A percentile compares a stretch with the other conserved stretches of the same genome.
Conservation (phyloP, 2,113 vertebrate species). For the Ginglymostoma cirratum region DNA sequence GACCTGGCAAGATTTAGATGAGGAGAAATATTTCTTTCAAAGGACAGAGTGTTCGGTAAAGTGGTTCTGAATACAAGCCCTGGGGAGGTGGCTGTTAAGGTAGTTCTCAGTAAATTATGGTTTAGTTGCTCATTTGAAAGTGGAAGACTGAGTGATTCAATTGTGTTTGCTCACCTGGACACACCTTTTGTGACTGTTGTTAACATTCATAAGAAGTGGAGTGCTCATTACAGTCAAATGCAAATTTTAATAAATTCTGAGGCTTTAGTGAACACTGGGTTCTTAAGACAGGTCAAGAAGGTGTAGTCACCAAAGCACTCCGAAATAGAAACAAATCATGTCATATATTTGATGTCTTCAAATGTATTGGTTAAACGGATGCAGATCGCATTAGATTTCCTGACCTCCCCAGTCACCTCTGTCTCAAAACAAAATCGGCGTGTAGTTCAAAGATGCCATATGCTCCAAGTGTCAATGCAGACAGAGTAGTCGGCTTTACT, state of each 20-base stretch:
- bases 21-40: not conserved
- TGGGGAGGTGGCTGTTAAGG: not conserved
- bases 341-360: no score
- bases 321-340: no score
- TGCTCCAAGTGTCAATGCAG: not conserved
- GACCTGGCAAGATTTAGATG: not conserved
- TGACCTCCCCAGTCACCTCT: not conserved
- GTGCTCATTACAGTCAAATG: not conserved
- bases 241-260: not conserved
- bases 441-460: not conserved
- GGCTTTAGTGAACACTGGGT: not conserved
- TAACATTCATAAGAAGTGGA: not conserved
- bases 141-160: not conserved
- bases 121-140: not conserved
- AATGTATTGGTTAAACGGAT: not conserved
- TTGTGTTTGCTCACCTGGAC: not conserved
- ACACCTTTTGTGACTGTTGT: not conserved
- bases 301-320: no score
- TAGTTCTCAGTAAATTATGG: not conserved
- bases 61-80: not conserved
- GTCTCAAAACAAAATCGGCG: no score
- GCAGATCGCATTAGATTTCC: not conserved
- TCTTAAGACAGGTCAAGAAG: not conserved
- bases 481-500: not conserved
- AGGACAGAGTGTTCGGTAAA: not conserved